Base-by-base conservation (phyloP, 2,113 vertebrate genomes). In the Cinclus mexicanus region DNA sequence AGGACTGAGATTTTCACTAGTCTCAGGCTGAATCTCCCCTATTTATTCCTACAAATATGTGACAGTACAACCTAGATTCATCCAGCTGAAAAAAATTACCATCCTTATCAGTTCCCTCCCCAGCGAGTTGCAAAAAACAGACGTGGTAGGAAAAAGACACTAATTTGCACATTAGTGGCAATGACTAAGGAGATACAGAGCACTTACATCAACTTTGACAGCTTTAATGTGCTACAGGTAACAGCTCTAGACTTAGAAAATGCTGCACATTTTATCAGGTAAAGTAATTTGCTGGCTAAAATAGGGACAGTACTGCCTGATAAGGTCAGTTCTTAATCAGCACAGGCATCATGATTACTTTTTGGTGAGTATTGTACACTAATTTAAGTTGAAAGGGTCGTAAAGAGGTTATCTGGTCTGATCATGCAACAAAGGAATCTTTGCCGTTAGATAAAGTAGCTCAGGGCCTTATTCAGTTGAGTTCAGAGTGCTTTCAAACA, bases 111-210 rank as follows among this genome's bases (percentile, higher is more conserved):
- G 18, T 53, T 77, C 6, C 18, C 14, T 70, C 25, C 41, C 2
- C 14, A 67, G 18, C 0, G 0, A 74, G 14, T 12, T 77, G 14
- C 28, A 89, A 55, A 83, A 69, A 70, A 0, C 10, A 81, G 28
- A 70, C 19, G 23, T 26, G 5, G 29, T 33, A 81, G 29, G 21
- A 75, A 33, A 63, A 70, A 91, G 26, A 31, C 29, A 52, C 12
- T 47, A 42, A 28, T 46, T 77, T 25, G 10, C 29, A 50, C 7
- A 2, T 71, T 33, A 83, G 6, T 59, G 18, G 29, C 35, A 63
- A 55, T 29, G 50, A 31, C 52, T 63, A n/a, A 77, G 47, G 56
- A 75, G 33, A 81, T 7, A 49, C 4, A 19, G 23, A 53, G 8
- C 17, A 55, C 21, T 79, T 24, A 7, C 2, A 61, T 26, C 23